A percentile compares a stretch with the other conserved stretches of the same genome.
Evolutionary conservation across 2,888 invertebrate genomes (phyloP).

Genomic region (Cantharis nigra): DNA sequence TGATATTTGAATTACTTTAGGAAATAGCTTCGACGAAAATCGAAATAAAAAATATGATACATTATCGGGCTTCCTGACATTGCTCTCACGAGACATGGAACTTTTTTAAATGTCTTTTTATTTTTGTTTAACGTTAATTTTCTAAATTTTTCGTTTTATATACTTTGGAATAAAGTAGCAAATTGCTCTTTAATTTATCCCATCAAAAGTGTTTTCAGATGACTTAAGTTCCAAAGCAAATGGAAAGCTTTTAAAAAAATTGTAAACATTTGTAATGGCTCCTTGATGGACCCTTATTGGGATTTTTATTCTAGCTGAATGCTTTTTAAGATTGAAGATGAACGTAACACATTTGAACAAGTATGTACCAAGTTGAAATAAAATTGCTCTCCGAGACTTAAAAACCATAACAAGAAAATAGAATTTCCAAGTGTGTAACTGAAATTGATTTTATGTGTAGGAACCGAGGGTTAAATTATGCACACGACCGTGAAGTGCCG

Average conservation of each 20-base stretch:
- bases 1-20: not conserved
- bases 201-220: not conserved
- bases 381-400: not conserved
- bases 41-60: not conserved
- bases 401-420: constrained; percentile 1
- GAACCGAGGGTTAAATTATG: not conserved
- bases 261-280: not conserved
- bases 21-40: not conserved
- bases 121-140: not conserved
- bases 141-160: not conserved
- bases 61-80: not conserved
- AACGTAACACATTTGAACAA: not conserved
- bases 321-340: not conserved
- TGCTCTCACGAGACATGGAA: not conserved
- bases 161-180: not conserved
- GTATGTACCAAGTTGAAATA: not conserved
- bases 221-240: not conserved
- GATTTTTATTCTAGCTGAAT: not conserved
- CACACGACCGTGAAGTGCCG: not conserved
- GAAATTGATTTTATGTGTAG: not conserved
- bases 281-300: not conserved
- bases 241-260: not conserved
- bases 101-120: not conserved
- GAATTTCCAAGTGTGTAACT: not conserved
- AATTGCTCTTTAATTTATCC: not conserved